phyloP scores from a whole-genome alignment of 2,797 vertebrate species.

The Alosa sapidissima region DNA sequence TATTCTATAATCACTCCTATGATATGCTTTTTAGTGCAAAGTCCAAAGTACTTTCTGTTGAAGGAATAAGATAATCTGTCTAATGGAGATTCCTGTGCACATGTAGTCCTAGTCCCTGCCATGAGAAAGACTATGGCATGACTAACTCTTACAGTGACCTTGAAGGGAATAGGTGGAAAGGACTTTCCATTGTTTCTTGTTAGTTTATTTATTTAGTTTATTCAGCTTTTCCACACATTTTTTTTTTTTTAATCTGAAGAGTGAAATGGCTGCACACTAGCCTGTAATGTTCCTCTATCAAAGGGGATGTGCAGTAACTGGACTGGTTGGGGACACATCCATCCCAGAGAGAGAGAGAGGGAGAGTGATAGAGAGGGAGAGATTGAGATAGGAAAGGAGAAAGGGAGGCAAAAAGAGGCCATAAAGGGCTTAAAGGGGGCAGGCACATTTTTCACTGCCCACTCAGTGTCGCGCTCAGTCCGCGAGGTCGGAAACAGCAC shows the following conservation, averaged over 20 bases:
- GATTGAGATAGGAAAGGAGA: background rate
- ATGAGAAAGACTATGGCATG: background rate
- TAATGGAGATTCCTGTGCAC: background rate
- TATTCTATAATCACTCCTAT: background rate
- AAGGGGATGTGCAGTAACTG: slow-evolving; percentile 20
- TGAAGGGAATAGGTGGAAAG: background rate
- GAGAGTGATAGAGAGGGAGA: background rate
- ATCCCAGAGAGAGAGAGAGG: background rate
- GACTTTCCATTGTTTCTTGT: background rate
- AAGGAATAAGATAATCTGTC: background rate
- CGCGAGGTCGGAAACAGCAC: slow-evolving; percentile 31
- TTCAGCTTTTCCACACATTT: background rate
- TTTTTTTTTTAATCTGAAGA: background rate
- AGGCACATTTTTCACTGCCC: slow-evolving; percentile 28
- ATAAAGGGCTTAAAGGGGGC: slow-evolving; percentile 16
- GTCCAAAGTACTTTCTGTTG: background rate
- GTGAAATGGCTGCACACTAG: slow-evolving; percentile 1
- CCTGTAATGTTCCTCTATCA: slow-evolving; percentile 21
- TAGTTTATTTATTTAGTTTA: background rate
- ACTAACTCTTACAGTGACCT: background rate
- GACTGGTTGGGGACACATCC: slow-evolving; percentile 22
- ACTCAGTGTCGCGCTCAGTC: slow-evolving; percentile 32
- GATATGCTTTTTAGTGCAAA: background rate
- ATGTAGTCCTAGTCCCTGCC: background rate
- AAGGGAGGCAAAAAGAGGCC: background rate